Base-by-base conservation (phyloP, 2,888 invertebrate genomes). In the Chaetoderma sp. region DNA sequence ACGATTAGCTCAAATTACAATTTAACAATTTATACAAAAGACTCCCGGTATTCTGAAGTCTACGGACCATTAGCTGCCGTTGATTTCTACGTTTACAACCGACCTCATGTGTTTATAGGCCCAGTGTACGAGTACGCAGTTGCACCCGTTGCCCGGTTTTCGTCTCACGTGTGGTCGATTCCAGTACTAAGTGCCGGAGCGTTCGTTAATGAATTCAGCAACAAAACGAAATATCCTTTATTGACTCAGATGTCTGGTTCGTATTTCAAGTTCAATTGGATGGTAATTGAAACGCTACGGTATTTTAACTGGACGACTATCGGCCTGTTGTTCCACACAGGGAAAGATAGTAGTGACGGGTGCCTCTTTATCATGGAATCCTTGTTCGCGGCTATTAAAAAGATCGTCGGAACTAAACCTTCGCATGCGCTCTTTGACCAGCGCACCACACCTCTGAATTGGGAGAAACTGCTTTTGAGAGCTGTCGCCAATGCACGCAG, bases 71-170 rank as follows among this genome's bases (percentile, higher is more conserved):
- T 78, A 8, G 66, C 52, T 1, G 77, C 77, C 30, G 65, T 78
- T 49, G 68, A 74, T 39, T 64, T 76, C 60, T 68, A 67, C 62
- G 21, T 61, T 4, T 42, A 69, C 1, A 52, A 65, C 18, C 32
- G 30, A 18, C 71, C 71, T 0, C 59, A 73, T 55, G 70, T 77
- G 4, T 78, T 78, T 54, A 45, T 78, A 8, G 77, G 78, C 2
- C 78, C 78, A 13, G 69, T 60, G 21, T 77, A 75, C 36, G 71
- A 72, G 54, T 78, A 94, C 33, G 94, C 94, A 1, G 84, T 95
- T 77, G 94, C 95, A 81, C 94, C 94, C 0, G 94, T 95, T 1
- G 94, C 94, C 5, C 89, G 94, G 63, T 89, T 94, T 58, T 94
- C 94, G 0, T 93, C 94, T 1, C 94, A 93, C 83, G 95, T 94